phyloP scores from a whole-genome alignment of 64 coral and sea anemone species.

The Actinia tenebrosa region DNA sequence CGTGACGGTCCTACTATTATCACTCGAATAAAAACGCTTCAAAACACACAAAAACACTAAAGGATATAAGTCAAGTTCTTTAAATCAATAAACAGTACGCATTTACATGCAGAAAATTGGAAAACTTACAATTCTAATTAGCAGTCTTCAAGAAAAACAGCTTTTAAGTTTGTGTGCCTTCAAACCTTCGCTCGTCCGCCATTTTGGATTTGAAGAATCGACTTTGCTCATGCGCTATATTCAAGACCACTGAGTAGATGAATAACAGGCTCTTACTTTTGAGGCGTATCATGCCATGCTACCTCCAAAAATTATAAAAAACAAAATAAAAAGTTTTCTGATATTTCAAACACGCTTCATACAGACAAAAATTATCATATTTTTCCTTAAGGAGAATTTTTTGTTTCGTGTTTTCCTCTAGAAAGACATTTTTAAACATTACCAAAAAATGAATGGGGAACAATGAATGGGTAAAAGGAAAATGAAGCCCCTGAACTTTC shows the following conservation, averaged over 20 bases:
- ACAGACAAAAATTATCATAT: no score
- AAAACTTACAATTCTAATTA: background rate
- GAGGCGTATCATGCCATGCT: no score
- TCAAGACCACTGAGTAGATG: background rate
- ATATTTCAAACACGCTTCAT: no score
- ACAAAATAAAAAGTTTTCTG: no score
- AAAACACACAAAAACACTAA: background rate
- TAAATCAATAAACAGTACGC: background rate
- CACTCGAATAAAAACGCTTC: background rate
- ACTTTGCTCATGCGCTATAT: slow-evolving; percentile 12
- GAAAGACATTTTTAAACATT: no score
- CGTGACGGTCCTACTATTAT: background rate
- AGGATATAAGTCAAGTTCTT: background rate
- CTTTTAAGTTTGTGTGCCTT: background rate
- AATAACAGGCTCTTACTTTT: background rate
- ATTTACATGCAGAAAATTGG: background rate
- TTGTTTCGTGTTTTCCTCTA: no score
- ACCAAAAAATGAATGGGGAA: no score
- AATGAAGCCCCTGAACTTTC: no score
- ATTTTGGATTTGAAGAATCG: slow-evolving; percentile 20
- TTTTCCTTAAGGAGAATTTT: no score
- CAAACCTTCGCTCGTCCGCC: slow-evolving; percentile 40
- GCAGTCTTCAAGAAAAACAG: background rate
- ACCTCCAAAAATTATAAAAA: no score
- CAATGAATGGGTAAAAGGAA: no score